Conservation (phyloP, 2,113 vertebrate genomes). For the Prunella himalayana region DNA sequence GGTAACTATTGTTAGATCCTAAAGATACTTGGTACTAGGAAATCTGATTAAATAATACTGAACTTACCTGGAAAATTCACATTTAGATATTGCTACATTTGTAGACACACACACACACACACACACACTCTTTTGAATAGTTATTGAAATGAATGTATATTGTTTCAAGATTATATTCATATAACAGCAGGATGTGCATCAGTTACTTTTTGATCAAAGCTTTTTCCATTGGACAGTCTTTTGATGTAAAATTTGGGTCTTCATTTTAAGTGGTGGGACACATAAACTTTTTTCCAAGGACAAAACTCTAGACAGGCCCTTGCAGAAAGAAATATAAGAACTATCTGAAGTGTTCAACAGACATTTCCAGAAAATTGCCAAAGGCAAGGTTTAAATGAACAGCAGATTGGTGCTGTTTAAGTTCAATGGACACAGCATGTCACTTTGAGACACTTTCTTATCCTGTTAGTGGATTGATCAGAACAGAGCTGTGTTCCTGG, state of each 20-base stretch:
- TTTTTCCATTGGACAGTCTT: neutral
- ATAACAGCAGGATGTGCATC: neutral
- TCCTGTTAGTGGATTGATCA: constrained; percentile 5
- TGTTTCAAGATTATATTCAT: neutral
- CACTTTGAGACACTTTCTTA: constrained; percentile 24
- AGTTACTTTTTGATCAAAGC: neutral
- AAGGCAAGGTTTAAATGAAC: constrained; percentile 36
- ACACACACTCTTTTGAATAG: neutral
- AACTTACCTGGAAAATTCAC: neutral
- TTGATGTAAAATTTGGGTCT: neutral
- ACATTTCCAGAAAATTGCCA: constrained; percentile 18
- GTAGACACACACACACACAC: too few relatives aligned
- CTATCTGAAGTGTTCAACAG: neutral
- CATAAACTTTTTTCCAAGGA: neutral
- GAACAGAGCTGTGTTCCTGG: neutral
- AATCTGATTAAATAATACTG: neutral
- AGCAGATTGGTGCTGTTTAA: constrained; percentile 14
- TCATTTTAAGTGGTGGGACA: neutral
- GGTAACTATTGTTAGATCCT: neutral
- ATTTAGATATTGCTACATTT: neutral
- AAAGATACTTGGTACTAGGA: neutral
- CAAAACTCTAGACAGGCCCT: neutral
- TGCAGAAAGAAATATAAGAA: neutral
- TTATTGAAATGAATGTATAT: neutral
- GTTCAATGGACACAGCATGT: constrained; percentile 31